Percentiles rank a stretch among this genome's conserved stretches.
phyloP scores from a whole-genome alignment of 2,113 vertebrate species.

The Peucedramus taeniatus region DNA sequence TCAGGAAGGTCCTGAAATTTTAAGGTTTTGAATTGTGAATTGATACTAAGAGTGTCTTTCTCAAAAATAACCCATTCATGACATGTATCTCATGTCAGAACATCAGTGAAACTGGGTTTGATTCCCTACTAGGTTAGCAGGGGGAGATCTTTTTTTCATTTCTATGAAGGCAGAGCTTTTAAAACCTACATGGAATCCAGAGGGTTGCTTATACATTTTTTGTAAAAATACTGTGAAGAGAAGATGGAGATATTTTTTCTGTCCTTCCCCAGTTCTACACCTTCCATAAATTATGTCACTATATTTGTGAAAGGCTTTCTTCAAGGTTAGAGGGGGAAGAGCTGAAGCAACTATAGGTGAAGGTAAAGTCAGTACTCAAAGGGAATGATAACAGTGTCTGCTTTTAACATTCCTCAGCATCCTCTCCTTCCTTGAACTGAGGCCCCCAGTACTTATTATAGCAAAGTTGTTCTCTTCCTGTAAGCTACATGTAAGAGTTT shows the following conservation, averaged over 20 bases:
- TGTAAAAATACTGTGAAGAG: neutral
- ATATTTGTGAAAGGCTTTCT: neutral
- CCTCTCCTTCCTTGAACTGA: neutral
- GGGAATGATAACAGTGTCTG: neutral
- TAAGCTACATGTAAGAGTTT: constrained; percentile 24
- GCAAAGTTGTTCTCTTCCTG: neutral
- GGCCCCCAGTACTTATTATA: neutral
- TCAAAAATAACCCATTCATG: neutral
- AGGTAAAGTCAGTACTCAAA: neutral
- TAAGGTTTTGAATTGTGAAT: neutral
- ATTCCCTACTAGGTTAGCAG: neutral
- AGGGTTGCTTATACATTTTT: neutral
- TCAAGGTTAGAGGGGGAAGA: neutral
- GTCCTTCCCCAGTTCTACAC: neutral
- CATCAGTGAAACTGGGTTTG: neutral
- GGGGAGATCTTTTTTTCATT: neutral
- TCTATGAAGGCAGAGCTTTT: neutral
- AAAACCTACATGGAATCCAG: neutral
- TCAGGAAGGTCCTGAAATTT: neutral
- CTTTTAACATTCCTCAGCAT: constrained; percentile 47
- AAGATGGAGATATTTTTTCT: neutral
- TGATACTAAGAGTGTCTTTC: neutral
- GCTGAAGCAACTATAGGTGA: neutral
- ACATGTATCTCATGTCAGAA: neutral
- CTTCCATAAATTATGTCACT: neutral